These are phyloP conservation scores for Platyura marginata DNA, from an alignment of 1,140 invertebrate species.

Conservation along the genomic window DNA sequence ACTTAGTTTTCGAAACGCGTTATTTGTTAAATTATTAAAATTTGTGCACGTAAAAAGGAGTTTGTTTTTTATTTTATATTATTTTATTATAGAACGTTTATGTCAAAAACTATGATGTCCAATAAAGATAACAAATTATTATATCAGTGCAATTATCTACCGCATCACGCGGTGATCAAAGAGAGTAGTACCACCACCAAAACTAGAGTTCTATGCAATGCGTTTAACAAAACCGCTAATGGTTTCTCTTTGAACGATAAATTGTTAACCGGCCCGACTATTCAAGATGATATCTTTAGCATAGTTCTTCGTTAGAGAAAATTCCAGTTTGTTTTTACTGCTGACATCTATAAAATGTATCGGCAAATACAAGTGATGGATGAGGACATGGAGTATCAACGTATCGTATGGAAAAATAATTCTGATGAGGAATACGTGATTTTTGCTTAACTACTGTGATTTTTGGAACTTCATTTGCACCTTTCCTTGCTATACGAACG, in stretches of 20 bases:
- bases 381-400: conserved; percentile 2
- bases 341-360: conserved; percentile 4
- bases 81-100: no score
- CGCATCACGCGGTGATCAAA: conserved; percentile 10
- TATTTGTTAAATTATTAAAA: no score
- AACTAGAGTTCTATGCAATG: conserved; percentile 13
- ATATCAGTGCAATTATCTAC: no score
- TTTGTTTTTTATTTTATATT: no score
- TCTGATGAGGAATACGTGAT: not conserved
- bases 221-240: conserved; percentile 9
- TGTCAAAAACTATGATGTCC: no score
- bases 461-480: conserved; percentile 11
- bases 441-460: conserved; percentile 11
- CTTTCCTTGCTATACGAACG: conserved; percentile 11
- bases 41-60: no score
- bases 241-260: conserved; percentile 12
- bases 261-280: conserved; percentile 5
- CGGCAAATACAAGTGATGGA: conserved; percentile 1
- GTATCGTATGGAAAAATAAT: not conserved
- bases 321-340: conserved; percentile 4
- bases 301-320: conserved; percentile 8
- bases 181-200: conserved; percentile 10
- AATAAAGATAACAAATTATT: no score
- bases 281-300: conserved; percentile 9
- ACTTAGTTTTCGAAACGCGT: no score